phyloP scores from a whole-genome alignment of 1,140 invertebrate species.

The Cotesia chilonis region DNA sequence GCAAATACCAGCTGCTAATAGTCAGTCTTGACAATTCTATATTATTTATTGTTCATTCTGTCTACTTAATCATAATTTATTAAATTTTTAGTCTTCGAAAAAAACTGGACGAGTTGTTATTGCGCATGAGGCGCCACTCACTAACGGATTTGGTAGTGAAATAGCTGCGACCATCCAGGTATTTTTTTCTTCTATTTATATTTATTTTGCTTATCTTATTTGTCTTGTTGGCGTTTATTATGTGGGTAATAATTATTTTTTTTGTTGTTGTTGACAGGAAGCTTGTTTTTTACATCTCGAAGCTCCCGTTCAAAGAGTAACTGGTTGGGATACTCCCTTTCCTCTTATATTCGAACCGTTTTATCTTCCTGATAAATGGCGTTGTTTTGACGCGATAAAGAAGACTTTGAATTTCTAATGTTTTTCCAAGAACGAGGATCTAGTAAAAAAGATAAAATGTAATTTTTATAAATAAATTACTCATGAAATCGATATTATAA shows the following conservation, averaged over 20 bases:
- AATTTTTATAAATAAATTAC: too few relatives aligned
- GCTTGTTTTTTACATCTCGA: slow-evolving; percentile 96
- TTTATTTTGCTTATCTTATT: neutral
- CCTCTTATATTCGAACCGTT: slow-evolving; percentile 96
- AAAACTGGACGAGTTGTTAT: slow-evolving; percentile 94
- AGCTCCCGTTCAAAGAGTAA: slow-evolving; percentile 88
- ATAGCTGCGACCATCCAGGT: slow-evolving; percentile 93
- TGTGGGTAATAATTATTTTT: slow-evolving; percentile 7
- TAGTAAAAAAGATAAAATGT: too few relatives aligned
- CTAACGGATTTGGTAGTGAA: slow-evolving; percentile 96
- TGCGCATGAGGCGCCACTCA: slow-evolving; percentile 96
- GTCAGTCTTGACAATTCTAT: neutral
- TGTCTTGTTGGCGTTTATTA: too few relatives aligned
- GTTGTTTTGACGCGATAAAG: slow-evolving; percentile 85
- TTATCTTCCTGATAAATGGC: slow-evolving; percentile 94
- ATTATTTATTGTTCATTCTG: neutral
- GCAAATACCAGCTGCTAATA: slow-evolving; percentile 3
- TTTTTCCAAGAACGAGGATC: too few relatives aligned
- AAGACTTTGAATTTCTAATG: slow-evolving; percentile 77
- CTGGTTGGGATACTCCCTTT: slow-evolving; percentile 98
- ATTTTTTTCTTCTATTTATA: slow-evolving; percentile 45
- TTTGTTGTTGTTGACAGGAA: slow-evolving; percentile 68
- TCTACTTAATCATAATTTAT: slow-evolving; percentile 4
- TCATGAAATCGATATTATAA: too few relatives aligned
- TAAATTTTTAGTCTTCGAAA: slow-evolving; percentile 82